Evolutionary conservation across 2,888 invertebrate genomes (phyloP).

Genomic region (Chalcosyrphus nemorum): DNA sequence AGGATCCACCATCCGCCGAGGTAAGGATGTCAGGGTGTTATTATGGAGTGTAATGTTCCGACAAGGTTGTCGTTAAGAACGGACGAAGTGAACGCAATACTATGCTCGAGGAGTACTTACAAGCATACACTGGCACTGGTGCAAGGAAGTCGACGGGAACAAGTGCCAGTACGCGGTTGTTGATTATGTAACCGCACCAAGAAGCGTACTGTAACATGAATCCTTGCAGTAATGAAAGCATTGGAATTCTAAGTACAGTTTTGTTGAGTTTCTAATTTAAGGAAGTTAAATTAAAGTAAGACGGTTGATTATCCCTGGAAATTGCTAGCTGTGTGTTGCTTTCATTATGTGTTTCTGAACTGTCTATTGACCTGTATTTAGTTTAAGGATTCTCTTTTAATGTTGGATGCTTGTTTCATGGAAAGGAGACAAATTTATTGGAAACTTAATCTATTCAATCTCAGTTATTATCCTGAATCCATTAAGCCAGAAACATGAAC

Average conservation of each 20-base stretch:
- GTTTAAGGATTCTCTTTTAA: too few species aligned
- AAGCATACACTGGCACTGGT: neutral
- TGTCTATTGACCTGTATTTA: too few species aligned
- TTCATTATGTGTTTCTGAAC: too few species aligned
- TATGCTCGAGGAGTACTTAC: neutral
- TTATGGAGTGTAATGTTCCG: slow-evolving; percentile 28
- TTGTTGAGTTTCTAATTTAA: neutral
- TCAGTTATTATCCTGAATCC: too few species aligned
- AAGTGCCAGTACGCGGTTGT: too few species aligned
- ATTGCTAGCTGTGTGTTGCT: too few species aligned
- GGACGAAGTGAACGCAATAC: neutral
- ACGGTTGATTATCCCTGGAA: neutral
- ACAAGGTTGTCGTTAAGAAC: slow-evolving; percentile 8
- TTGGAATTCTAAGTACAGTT: neutral
- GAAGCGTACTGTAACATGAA: neutral
- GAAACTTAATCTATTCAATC: too few species aligned
- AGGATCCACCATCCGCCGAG: neutral
- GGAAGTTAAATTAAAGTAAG: neutral
- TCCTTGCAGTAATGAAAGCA: neutral
- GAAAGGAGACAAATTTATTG: too few species aligned
- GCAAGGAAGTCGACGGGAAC: too few species aligned
- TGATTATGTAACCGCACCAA: neutral
- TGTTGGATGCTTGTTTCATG: too few species aligned
- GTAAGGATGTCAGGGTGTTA: slow-evolving; percentile 15
- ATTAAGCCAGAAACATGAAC: too few species aligned